Evolutionary conservation across 2,113 vertebrate genomes (phyloP).

Genomic region (Pao palembangensis): DNA sequence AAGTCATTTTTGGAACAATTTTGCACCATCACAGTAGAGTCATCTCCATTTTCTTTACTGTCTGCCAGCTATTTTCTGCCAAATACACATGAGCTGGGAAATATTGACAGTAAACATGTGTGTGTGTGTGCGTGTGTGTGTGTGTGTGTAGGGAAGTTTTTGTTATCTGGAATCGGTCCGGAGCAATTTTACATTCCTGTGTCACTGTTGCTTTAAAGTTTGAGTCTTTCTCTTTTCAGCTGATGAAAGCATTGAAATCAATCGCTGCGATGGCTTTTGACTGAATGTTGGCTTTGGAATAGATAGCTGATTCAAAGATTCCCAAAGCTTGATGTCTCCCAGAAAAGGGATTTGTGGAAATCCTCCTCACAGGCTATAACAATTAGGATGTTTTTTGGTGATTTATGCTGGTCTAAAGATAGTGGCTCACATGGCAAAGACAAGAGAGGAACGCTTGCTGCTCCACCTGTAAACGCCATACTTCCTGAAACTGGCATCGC

Average conservation of each 20-base stretch:
- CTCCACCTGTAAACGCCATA: conserved; percentile 42
- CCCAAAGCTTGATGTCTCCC: conserved; percentile 21
- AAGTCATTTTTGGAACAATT: conserved; percentile 62
- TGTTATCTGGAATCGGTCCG: conserved; percentile 24
- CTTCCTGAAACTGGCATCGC: conserved; percentile 50
- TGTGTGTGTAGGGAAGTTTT: conserved; percentile 25
- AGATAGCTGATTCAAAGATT: conserved; percentile 13
- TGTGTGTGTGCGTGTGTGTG: conserved; percentile 14
- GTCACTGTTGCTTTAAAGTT: conserved; percentile 27
- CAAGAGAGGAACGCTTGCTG: conserved; percentile 36
- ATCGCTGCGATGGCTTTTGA: conserved; percentile 10
- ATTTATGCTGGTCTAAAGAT: conserved; percentile 51
- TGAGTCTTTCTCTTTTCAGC: conserved; percentile 31
- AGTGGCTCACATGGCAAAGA: conserved; percentile 65
- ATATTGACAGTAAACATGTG: conserved; percentile 60
- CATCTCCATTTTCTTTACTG: conserved; percentile 53
- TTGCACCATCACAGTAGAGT: conserved; percentile 42
- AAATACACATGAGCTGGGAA: conserved; percentile 47
- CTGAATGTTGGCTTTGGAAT: conserved; percentile 16
- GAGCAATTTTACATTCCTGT: conserved; percentile 46
- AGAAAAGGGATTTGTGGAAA: conserved; percentile 34
- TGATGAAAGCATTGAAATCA: conserved; percentile 20
- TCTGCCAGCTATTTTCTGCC: conserved; percentile 56
- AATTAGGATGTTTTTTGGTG: conserved; percentile 43
- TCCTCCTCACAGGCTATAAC: conserved; percentile 32